Percentiles rank a stretch among this genome's conserved stretches.
Evolutionary conservation across 2,113 vertebrate genomes (phyloP).

Genomic region (Pampusana beccarii): DNA sequence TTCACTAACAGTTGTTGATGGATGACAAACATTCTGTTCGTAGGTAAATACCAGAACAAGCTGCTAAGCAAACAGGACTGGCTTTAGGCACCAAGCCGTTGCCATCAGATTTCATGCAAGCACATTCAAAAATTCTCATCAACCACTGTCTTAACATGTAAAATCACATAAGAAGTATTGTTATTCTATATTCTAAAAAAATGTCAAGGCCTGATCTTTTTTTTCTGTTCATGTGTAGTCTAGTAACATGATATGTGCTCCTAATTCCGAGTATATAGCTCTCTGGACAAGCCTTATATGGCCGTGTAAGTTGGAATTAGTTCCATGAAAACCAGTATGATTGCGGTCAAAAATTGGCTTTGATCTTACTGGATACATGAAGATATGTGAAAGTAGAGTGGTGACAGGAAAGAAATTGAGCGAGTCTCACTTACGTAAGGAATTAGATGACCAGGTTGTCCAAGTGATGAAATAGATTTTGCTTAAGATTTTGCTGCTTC

Average conservation of each 20-base stretch:
- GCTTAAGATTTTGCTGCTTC: neutral
- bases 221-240: neutral
- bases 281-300: neutral
- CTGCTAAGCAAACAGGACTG: neutral
- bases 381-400: neutral
- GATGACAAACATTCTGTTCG: neutral
- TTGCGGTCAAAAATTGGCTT: neutral
- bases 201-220: neutral
- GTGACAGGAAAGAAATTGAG: neutral
- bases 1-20: neutral
- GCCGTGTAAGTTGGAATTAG: neutral
- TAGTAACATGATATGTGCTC: neutral
- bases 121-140: neutral
- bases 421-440: neutral
- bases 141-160: neutral
- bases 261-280: neutral
- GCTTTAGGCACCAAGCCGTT: neutral
- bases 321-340: neutral
- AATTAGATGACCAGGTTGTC: neutral
- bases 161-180: neutral
- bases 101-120: neutral
- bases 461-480: neutral
- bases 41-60: neutral
- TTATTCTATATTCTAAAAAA: neutral
- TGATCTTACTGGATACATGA: neutral